Evolutionary conservation across 2,113 vertebrate genomes (phyloP), one percentile per base, ranked within the genome.

Genomic region (Sinocyclocheilus anophthalmus): DNA sequence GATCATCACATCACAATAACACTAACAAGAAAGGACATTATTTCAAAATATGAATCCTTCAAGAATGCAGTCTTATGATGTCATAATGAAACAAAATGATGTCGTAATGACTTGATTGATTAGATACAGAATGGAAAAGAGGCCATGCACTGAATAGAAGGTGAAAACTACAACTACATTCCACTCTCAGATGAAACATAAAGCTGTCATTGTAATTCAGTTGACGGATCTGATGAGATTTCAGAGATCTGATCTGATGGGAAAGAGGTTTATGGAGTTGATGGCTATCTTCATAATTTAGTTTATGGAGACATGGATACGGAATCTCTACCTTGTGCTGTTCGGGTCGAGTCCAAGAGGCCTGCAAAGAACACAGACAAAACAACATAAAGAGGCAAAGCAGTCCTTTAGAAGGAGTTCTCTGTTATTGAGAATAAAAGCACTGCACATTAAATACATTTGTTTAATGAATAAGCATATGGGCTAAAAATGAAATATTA

Each of bases 301-400:
- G 73, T 72, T 73, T 84, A 55, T 75, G 55, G 33, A 87, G 79
- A 76, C 69, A 50, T 77, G 59, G 67, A 61, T 18, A 69, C 95
- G 93, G 94, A 92, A 94, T 93, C 94, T 94, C 95, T 99, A 99
- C 98, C 98, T 99, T 98, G 96, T 98, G 96, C 89, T 97, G 97
- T 95, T 98, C 97, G 89, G 97, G 97, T 93, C 98, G 97, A 96
- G 97, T 99, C 98, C 98, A 99, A 90, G 98, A 99, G 93, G 97
- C 97, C 98, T 99, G 97, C 93, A 96, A 95, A 96, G 93, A 95
- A 97, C 95, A 99, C 94, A 99, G 96, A 97, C 93, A 97, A 94
- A 96, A 97, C 96, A 94, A 96, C 94, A 93, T 90, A 96, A 86
- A 88, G 92, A 92, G 86, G 88, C 92, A 94, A 88, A 94, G 91